Conservation (phyloP, 2,888 invertebrate species). For the Mythimna vitellina region DNA sequence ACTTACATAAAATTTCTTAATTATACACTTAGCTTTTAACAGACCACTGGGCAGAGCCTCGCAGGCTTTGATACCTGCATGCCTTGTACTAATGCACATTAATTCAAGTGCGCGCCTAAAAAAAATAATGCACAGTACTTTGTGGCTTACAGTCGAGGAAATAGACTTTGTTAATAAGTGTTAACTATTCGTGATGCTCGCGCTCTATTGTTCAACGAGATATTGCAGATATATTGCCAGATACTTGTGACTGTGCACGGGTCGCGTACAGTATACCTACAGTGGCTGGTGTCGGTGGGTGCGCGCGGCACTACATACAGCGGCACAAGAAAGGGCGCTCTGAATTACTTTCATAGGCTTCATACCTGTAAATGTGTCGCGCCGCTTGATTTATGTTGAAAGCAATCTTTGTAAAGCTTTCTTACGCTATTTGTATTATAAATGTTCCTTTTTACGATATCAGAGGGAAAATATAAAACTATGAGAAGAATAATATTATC, state of each 20-base stretch:
- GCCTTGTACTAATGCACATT: background rate
- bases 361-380: slow-evolving; percentile 47
- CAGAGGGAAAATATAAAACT: slow-evolving; percentile 5
- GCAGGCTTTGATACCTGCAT: too few species aligned
- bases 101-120: background rate
- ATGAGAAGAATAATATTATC: background rate
- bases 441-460: slow-evolving; percentile 23
- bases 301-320: background rate
- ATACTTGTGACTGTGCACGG: too few species aligned
- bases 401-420: slow-evolving; percentile 37
- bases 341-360: slow-evolving; percentile 36
- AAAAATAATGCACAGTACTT: background rate
- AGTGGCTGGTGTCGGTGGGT: too few species aligned
- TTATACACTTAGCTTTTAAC: too few species aligned
- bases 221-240: too few species aligned
- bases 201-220: too few species aligned
- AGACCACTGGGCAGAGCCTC: too few species aligned
- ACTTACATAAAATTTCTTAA: too few species aligned
- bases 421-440: slow-evolving; percentile 24
- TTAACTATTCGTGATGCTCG: background rate
- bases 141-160: background rate
- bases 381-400: slow-evolving; percentile 41
- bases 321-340: background rate
- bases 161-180: slow-evolving; percentile 5
- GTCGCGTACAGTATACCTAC: too few species aligned